Evolutionary conservation across 2,113 vertebrate genomes (phyloP).

Genomic region (Alexandromys fortis): DNA sequence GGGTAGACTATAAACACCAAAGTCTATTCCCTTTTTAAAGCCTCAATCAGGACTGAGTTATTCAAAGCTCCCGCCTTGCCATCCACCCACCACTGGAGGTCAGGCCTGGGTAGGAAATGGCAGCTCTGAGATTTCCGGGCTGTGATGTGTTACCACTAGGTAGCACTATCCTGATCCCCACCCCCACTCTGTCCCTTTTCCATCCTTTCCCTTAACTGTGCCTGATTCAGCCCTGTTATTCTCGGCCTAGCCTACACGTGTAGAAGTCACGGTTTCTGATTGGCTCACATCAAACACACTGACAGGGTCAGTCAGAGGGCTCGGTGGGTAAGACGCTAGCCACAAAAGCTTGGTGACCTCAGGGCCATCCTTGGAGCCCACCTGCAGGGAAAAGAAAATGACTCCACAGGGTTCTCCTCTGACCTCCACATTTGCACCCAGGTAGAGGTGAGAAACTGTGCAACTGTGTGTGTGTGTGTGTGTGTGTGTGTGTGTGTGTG

Average conservation of each 20-base stretch:
- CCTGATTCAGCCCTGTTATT: neutral
- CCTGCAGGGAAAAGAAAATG: neutral
- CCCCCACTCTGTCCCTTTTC: neutral
- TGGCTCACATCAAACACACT: neutral
- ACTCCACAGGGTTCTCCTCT: neutral
- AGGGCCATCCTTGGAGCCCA: neutral
- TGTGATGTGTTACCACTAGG: neutral
- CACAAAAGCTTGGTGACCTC: neutral
- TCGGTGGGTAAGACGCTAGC: neutral
- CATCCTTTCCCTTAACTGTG: too few species aligned
- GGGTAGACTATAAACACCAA: neutral
- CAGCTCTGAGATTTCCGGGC: neutral
- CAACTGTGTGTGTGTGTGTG: too few species aligned
- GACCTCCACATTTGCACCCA: neutral
- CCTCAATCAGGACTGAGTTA: neutral
- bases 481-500: too few species aligned
- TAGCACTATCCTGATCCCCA: neutral
- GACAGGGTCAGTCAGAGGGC: too few species aligned
- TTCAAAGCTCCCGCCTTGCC: neutral
- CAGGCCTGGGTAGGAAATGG: neutral
- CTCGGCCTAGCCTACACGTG: too few species aligned
- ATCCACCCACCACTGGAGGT: neutral
- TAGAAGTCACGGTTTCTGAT: neutral
- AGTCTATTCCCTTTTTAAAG: neutral
- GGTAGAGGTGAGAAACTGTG: neutral